These are phyloP conservation scores for Tribolium freemani DNA, from an alignment of 2,888 invertebrate genomes.

Conservation along the genomic window DNA sequence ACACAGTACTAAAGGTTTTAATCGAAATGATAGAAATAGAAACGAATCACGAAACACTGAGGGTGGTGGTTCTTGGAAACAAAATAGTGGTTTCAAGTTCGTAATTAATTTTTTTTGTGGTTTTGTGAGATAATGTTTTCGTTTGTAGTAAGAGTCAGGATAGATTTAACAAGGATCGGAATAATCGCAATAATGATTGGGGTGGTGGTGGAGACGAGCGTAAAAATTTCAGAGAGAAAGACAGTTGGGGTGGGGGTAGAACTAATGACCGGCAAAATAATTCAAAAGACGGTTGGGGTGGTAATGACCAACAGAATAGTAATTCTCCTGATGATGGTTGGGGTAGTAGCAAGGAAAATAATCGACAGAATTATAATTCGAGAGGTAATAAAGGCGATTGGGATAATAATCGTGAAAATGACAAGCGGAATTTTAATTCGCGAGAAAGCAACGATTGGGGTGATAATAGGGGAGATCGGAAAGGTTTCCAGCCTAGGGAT, in stretches of 20 bases:
- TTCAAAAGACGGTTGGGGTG: conserved; percentile 39
- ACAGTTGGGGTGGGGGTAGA: conserved; percentile 34
- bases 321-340: neutral
- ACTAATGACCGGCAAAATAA: conserved; percentile 15
- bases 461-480: neutral
- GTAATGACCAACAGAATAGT: conserved; percentile 8
- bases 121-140: neutral
- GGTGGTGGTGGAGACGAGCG: conserved; percentile 5
- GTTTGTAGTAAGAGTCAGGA: conserved; percentile 32
- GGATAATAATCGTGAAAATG: conserved; percentile 21
- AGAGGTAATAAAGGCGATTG: conserved; percentile 34
- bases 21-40: conserved; percentile 39
- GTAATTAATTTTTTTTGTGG: neutral
- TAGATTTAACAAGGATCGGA: conserved; percentile 14
- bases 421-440: conserved; percentile 27
- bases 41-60: conserved; percentile 29
- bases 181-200: conserved; percentile 30
- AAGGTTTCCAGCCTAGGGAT: neutral
- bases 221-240: conserved; percentile 37
- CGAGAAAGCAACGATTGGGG: conserved; percentile 9
- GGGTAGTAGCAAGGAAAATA: conserved; percentile 39
- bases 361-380: conserved; percentile 30
- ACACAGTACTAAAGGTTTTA: conserved; percentile 15
- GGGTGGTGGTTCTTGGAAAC: conserved; percentile 26
- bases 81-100: conserved; percentile 21